These are phyloP conservation scores for Hypena proboscidalis DNA, from an alignment of 2,888 invertebrate species.

Conservation along the genomic window DNA sequence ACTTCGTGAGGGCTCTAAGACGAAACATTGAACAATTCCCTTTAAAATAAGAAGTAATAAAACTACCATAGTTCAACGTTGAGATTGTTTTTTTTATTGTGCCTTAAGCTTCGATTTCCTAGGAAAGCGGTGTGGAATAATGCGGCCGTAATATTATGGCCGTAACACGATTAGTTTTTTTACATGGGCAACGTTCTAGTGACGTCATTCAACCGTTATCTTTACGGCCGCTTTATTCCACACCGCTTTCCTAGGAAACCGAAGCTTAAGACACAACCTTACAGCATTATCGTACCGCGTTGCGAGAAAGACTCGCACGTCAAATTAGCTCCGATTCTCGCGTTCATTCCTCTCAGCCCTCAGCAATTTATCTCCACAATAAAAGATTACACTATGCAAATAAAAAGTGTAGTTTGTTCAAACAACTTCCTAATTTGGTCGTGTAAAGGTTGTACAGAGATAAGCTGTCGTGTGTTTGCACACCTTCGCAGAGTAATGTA, in stretches of 20 bases:
- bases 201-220: too few species aligned
- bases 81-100: too few species aligned
- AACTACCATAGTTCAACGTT: background rate
- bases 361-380: slow-evolving; percentile 1
- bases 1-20: slow-evolving; percentile 10
- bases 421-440: slow-evolving; percentile 12
- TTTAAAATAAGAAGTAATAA: background rate
- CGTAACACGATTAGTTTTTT: too few species aligned
- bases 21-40: background rate
- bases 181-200: too few species aligned
- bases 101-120: too few species aligned
- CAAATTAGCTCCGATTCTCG: slow-evolving; percentile 3
- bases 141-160: too few species aligned
- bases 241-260: background rate
- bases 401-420: slow-evolving; percentile 3
- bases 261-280: background rate
- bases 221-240: too few species aligned
- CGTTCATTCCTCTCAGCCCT: background rate
- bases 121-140: too few species aligned
- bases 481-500: slow-evolving; percentile 17
- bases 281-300: background rate
- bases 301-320: background rate
- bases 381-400: slow-evolving; percentile 5
- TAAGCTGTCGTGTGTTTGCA: slow-evolving; percentile 14
- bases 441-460: background rate